A percentile compares a stretch with the other conserved stretches of the same genome.
These are phyloP conservation scores for Lota lota DNA, from an alignment of 2,113 vertebrate species.

Conservation along the genomic window DNA sequence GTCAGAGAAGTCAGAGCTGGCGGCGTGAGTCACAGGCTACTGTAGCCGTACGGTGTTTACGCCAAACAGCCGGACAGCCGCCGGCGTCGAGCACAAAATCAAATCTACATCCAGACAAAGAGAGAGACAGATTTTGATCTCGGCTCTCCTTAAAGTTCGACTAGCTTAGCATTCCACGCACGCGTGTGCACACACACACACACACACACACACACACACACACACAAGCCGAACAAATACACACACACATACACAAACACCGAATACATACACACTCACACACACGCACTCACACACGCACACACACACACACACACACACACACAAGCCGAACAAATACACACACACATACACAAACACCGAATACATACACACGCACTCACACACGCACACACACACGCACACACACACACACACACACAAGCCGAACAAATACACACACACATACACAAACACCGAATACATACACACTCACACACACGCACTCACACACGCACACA, in stretches of 20 bases:
- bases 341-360: too few relatives aligned
- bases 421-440: too few relatives aligned
- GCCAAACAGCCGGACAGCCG: conserved; percentile 28
- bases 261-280: too few relatives aligned
- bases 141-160: too few relatives aligned
- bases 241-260: too few relatives aligned
- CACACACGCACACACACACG: not conserved
- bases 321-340: too few relatives aligned
- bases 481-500: conserved; percentile 5
- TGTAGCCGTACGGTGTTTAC: conserved; percentile 31
- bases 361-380: not conserved
- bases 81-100: conserved; percentile 10
- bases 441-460: conserved; percentile 4
- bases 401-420: not conserved
- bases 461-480: not conserved
- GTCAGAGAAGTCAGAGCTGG: conserved; percentile 48
- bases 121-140: too few relatives aligned
- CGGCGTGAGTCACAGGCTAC: conserved; percentile 53
- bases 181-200: not conserved
- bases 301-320: too few relatives aligned
- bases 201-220: conserved; percentile 3
- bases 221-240: not conserved
- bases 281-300: too few relatives aligned
- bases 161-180: not conserved
- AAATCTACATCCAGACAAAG: not conserved